Evolutionary conservation across 2,797 vertebrate species (phyloP).

Genomic region (Epinephelus awoara): DNA sequence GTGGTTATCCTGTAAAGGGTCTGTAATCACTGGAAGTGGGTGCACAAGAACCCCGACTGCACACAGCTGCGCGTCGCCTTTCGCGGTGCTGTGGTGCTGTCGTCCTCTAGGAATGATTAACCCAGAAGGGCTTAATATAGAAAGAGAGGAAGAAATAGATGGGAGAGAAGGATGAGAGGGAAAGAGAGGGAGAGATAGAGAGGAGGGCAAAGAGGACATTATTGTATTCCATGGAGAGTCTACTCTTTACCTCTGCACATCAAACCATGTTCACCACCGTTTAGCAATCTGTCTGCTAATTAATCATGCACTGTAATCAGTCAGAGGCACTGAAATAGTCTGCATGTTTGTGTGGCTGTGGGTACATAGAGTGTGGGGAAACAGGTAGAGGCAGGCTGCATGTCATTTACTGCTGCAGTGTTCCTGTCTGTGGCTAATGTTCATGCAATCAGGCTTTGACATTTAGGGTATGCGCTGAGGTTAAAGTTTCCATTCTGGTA

Average conservation of each 20-base stretch:
- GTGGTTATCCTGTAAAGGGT: slow-evolving; percentile 64
- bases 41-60: slow-evolving; percentile 62
- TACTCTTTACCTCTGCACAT: slow-evolving; percentile 81
- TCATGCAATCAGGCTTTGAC: slow-evolving; percentile 21
- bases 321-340: slow-evolving; percentile 63
- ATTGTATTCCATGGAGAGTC: slow-evolving; percentile 76
- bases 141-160: slow-evolving; percentile 74
- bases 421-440: slow-evolving; percentile 11
- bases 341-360: slow-evolving; percentile 30
- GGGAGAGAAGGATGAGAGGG: slow-evolving; percentile 66
- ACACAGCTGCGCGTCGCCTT: slow-evolving; percentile 78
- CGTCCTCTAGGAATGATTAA: slow-evolving; percentile 88
- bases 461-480: neutral
- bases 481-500: slow-evolving; percentile 20
- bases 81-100: slow-evolving; percentile 65
- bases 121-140: slow-evolving; percentile 88
- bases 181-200: slow-evolving; percentile 46
- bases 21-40: slow-evolving; percentile 68
- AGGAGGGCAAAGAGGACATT: slow-evolving; percentile 72
- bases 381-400: slow-evolving; percentile 25
- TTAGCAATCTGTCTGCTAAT: slow-evolving; percentile 86
- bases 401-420: slow-evolving; percentile 33
- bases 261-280: slow-evolving; percentile 74
- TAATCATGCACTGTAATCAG: slow-evolving; percentile 84
- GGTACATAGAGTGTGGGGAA: slow-evolving; percentile 21